Evolutionary conservation across 1,140 invertebrate genomes (phyloP).

Genomic region (Drosophila insularis): DNA sequence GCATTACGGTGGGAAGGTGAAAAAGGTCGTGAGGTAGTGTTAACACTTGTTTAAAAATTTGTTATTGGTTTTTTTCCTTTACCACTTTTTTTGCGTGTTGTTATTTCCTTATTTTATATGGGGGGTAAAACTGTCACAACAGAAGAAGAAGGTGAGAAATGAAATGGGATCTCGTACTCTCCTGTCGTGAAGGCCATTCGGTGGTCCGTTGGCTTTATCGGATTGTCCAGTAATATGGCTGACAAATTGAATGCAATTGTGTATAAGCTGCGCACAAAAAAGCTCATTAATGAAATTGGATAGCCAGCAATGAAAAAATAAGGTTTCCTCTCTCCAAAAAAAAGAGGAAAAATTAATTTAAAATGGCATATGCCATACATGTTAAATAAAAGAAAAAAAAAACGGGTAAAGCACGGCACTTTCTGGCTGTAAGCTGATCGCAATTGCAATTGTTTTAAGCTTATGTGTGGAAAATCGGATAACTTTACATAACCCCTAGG

Average conservation of each 20-base stretch:
- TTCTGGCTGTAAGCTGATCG: constrained; percentile 20
- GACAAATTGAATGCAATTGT: constrained; percentile 79
- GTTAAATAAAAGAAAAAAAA: neutral
- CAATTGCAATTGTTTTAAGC: constrained; percentile 9
- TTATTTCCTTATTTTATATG: constrained; percentile 36
- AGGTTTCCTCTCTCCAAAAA: constrained; percentile 19
- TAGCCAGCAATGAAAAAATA: constrained; percentile 44
- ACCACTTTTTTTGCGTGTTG: neutral
- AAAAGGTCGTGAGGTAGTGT: constrained; percentile 59
- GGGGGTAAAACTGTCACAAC: constrained; percentile 19
- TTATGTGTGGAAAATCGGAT: neutral
- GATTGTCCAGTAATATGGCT: constrained; percentile 71
- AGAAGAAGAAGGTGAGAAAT: neutral
- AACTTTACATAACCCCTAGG: neutral
- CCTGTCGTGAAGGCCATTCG: constrained; percentile 48
- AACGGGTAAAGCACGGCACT: constrained; percentile 22
- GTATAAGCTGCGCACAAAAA: constrained; percentile 64
- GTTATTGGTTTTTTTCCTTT: constrained; percentile 71
- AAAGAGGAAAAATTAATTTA: constrained; percentile 47
- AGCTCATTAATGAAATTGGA: constrained; percentile 79
- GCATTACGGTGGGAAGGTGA: constrained; percentile 24
- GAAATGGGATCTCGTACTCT: neutral
- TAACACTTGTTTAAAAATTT: constrained; percentile 81
- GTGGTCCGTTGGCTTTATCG: constrained; percentile 64
- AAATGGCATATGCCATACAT: constrained; percentile 46